Percentiles rank a stretch among this genome's conserved stretches.
Evolutionary conservation across 2,888 invertebrate species (phyloP).

Genomic region (Lithophane ornitopus): DNA sequence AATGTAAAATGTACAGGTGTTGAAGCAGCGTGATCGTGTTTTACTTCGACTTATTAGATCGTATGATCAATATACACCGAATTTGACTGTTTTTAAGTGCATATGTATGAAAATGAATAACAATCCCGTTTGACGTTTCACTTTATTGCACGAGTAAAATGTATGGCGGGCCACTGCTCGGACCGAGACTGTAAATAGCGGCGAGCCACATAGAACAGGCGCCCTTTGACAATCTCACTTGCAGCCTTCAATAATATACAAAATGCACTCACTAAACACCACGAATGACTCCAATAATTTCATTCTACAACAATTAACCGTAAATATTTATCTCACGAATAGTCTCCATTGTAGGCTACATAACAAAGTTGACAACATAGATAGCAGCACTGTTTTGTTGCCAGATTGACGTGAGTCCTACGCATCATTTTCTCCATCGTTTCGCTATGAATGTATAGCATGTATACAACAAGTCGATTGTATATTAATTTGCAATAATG

Average conservation of each 20-base stretch:
- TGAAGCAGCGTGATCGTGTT: slow-evolving; percentile 55
- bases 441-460: slow-evolving; percentile 72
- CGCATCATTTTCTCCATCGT: slow-evolving; percentile 81
- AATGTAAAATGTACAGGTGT: slow-evolving; percentile 61
- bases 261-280: slow-evolving; percentile 75
- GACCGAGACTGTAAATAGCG: slow-evolving; percentile 72
- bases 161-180: slow-evolving; percentile 87
- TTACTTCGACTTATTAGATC: slow-evolving; percentile 64
- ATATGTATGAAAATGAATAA: slow-evolving; percentile 76
- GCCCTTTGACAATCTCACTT: slow-evolving; percentile 27
- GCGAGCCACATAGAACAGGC: slow-evolving; percentile 52
- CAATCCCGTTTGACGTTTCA: slow-evolving; percentile 88
- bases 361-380: slow-evolving; percentile 95
- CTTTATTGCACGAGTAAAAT: slow-evolving; percentile 85
- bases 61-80: slow-evolving; percentile 49
- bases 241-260: slow-evolving; percentile 50
- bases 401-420: slow-evolving; percentile 90
- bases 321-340: slow-evolving; percentile 92
- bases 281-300: slow-evolving; percentile 70
- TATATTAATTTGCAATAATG: slow-evolving; percentile 70
- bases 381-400: slow-evolving; percentile 93
- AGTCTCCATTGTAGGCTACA: slow-evolving; percentile 91
- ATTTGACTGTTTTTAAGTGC: slow-evolving; percentile 62
- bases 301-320: slow-evolving; percentile 87
- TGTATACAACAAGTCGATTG: slow-evolving; percentile 67